phyloP scores from a whole-genome alignment of 2,888 invertebrate species.

The Megalurothrips usitatus region DNA sequence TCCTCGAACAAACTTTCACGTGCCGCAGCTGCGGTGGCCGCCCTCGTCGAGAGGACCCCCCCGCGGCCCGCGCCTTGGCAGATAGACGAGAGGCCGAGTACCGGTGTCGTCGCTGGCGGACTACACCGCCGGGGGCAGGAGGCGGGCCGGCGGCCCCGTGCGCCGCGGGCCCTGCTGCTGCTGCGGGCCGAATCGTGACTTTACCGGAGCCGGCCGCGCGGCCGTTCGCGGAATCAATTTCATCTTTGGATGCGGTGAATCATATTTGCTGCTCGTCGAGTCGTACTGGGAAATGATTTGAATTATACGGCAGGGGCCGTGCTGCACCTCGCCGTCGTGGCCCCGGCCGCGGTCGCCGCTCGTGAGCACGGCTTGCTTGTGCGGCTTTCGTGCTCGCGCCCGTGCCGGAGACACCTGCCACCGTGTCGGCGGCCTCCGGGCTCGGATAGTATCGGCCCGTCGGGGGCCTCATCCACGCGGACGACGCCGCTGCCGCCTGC shows the following conservation, averaged over 20 bases:
- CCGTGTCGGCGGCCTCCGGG: neutral
- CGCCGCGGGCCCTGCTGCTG: neutral
- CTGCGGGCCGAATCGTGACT: conserved; percentile 16
- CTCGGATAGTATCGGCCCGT: neutral
- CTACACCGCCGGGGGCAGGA: no score
- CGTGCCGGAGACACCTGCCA: neutral
- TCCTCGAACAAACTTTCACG: no score
- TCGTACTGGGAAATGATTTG: conserved; percentile 14
- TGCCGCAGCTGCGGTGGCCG: neutral
- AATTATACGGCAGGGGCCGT: neutral
- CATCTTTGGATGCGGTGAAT: conserved; percentile 21
- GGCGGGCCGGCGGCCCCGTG: neutral
- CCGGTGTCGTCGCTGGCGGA: neutral
- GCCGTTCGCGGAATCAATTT: conserved; percentile 11
- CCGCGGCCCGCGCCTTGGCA: neutral
- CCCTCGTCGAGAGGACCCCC: neutral
- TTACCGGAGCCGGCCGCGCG: neutral
- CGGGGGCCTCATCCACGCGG: no score
- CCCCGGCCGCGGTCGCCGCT: neutral
- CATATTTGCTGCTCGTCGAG: neutral
- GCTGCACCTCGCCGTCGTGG: neutral
- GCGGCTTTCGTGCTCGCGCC: neutral
- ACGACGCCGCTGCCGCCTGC: no score
- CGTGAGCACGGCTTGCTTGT: neutral
- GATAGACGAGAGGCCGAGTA: no score